These are phyloP conservation scores for Sisyra terminalis DNA, from an alignment of 2,888 invertebrate species.

Conservation along the genomic window DNA sequence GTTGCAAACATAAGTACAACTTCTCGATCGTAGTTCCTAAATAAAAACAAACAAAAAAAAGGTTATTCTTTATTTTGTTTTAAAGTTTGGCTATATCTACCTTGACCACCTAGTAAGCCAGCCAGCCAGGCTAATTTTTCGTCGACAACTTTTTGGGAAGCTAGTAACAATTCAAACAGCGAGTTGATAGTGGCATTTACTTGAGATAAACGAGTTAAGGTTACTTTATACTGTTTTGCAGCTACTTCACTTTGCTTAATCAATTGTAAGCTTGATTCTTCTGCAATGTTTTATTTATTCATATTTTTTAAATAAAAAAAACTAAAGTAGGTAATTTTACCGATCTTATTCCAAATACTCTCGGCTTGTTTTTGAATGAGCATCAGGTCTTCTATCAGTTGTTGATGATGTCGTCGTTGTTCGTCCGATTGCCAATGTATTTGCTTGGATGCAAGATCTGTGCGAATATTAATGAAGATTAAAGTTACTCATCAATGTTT, in stretches of 20 bases:
- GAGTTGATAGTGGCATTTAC: conserved; percentile 33
- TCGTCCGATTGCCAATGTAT: conserved; percentile 30
- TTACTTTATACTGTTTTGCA: conserved; percentile 29
- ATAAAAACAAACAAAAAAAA: conserved; percentile 5
- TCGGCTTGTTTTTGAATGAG: conserved; percentile 34
- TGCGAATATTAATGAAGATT: not conserved
- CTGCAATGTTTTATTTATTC: conserved; percentile 16
- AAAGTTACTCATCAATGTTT: no score
- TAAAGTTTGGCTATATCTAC: conserved; percentile 6
- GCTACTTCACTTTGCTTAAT: conserved; percentile 30
- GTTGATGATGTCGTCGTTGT: conserved; percentile 32
- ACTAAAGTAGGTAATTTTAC: conserved; percentile 16
- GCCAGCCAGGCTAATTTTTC: conserved; percentile 22
- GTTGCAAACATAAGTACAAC: conserved; percentile 23
- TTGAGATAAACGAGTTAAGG: conserved; percentile 30
- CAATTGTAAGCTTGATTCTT: conserved; percentile 26
- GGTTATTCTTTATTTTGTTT: not conserved
- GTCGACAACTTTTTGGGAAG: conserved; percentile 22
- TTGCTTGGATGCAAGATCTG: conserved; percentile 31
- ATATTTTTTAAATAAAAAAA: not conserved
- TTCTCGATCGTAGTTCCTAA: conserved; percentile 22
- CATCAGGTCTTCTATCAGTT: conserved; percentile 34
- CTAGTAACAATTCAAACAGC: conserved; percentile 21
- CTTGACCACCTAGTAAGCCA: conserved; percentile 23
- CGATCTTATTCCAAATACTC: conserved; percentile 36